These are phyloP conservation scores for Zaprionus camerounensis DNA, from an alignment of 1,140 invertebrate genomes.

Conservation along the genomic window DNA sequence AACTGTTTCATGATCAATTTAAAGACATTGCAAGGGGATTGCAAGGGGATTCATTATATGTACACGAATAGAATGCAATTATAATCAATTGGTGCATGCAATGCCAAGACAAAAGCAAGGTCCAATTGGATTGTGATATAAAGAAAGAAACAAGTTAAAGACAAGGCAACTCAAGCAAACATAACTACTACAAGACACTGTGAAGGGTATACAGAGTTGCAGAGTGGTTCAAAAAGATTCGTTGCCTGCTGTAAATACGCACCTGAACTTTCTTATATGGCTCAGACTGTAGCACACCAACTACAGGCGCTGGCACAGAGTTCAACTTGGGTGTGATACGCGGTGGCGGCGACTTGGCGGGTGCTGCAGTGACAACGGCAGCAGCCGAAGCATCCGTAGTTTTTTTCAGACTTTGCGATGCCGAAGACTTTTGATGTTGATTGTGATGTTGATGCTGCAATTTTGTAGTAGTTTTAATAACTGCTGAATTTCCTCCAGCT, in stretches of 20 bases:
- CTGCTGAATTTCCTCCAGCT: not conserved
- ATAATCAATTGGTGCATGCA: no score
- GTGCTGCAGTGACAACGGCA: constrained; percentile 23
- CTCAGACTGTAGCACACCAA: constrained; percentile 68
- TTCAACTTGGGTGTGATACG: constrained; percentile 46
- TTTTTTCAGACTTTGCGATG: constrained; percentile 39
- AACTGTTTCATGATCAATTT: no score
- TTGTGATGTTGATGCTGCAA: constrained; percentile 29
- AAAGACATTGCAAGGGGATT: no score
- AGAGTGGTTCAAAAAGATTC: no score
- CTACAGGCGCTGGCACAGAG: constrained; percentile 44
- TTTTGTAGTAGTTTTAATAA: not conserved
- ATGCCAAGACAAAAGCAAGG: no score
- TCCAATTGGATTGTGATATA: no score
- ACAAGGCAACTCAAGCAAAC: not conserved
- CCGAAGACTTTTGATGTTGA: constrained; percentile 35
- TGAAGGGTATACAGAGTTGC: no score
- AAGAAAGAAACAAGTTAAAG: no score
- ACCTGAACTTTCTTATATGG: constrained; percentile 77
- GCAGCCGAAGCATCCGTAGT: constrained; percentile 17
- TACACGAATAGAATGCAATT: no score
- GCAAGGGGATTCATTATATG: no score
- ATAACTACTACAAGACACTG: not conserved
- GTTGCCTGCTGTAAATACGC: constrained; percentile 17
- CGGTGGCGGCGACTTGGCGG: constrained; percentile 32